Percentiles rank a stretch among this genome's conserved stretches.
These are phyloP conservation scores for Oceanodroma leucorhoa DNA, from an alignment of 2,797 vertebrate genomes.

Conservation along the genomic window DNA sequence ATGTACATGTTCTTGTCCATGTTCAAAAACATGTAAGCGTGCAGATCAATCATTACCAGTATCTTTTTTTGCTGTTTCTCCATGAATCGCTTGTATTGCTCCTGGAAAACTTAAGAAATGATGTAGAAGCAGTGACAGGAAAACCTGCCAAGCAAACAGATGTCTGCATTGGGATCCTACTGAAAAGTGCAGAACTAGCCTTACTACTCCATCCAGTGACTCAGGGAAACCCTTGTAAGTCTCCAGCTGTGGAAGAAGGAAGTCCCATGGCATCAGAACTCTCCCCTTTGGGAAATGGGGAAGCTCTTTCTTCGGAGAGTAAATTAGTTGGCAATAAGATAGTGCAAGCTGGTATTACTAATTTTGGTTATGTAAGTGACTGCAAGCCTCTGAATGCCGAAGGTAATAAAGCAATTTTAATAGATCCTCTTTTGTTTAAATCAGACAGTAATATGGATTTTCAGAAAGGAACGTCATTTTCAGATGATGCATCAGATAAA, in stretches of 20 bases:
- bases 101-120: constrained; percentile 89
- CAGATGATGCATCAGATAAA: constrained; percentile 74
- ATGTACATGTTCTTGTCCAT: constrained; percentile 88
- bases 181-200: constrained; percentile 91
- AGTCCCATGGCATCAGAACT: constrained; percentile 78
- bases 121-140: constrained; percentile 85
- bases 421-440: constrained; percentile 85
- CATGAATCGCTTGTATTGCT: constrained; percentile 90
- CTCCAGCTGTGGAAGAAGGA: constrained; percentile 68
- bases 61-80: constrained; percentile 89
- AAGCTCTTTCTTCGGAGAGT: constrained; percentile 73
- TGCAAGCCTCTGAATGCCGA: constrained; percentile 71
- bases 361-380: constrained; percentile 59
- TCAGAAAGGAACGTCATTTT: constrained; percentile 77
- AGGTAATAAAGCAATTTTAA: constrained; percentile 68
- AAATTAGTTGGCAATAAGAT: constrained; percentile 58
- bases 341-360: constrained; percentile 22
- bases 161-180: constrained; percentile 86
- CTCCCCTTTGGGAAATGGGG: constrained; percentile 83
- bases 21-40: constrained; percentile 89
- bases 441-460: constrained; percentile 72
- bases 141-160: constrained; percentile 78
- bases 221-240: constrained; percentile 72
- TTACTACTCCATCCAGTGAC: constrained; percentile 89
- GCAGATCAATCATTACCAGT: constrained; percentile 96